Conservation (phyloP, 1,140 invertebrate genomes). For the Acromyrmex heyeri region DNA sequence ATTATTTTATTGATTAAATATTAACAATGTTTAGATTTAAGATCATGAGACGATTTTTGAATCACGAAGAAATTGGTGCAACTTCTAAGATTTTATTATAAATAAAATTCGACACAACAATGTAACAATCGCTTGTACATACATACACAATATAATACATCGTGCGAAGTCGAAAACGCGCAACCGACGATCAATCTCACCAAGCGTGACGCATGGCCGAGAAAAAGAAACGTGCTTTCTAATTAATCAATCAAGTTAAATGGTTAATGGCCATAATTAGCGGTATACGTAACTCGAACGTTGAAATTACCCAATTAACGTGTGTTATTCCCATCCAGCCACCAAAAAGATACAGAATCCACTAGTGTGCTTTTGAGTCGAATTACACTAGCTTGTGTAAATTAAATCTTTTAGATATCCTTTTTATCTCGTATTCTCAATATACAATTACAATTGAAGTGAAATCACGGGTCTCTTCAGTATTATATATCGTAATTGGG, state of each 20-base stretch:
- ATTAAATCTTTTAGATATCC: conserved; percentile 26
- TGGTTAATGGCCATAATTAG: conserved; percentile 71
- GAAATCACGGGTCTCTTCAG: neutral
- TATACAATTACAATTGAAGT: conserved; percentile 32
- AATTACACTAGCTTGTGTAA: conserved; percentile 27
- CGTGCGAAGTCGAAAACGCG: conserved; percentile 31
- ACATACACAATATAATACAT: conserved; percentile 12
- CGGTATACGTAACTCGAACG: conserved; percentile 58
- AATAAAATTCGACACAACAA: conserved; percentile 6
- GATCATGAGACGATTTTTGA: neutral
- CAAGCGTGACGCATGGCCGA: conserved; percentile 10
- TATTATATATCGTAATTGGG: neutral
- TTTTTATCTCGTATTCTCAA: neutral
- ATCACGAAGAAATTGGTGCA: neutral
- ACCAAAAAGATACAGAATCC: conserved; percentile 35
- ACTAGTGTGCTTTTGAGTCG: conserved; percentile 28
- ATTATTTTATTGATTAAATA: neutral
- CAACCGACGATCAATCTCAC: conserved; percentile 46
- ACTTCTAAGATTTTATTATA: neutral
- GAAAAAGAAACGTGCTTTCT: conserved; percentile 65
- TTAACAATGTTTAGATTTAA: neutral
- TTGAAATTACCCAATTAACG: conserved; percentile 71
- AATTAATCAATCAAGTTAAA: conserved; percentile 73
- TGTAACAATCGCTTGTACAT: neutral
- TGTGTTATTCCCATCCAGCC: conserved; percentile 41